Evolutionary conservation across 1,140 invertebrate genomes (phyloP).

Genomic region (Leptestheria dahalacensis): DNA sequence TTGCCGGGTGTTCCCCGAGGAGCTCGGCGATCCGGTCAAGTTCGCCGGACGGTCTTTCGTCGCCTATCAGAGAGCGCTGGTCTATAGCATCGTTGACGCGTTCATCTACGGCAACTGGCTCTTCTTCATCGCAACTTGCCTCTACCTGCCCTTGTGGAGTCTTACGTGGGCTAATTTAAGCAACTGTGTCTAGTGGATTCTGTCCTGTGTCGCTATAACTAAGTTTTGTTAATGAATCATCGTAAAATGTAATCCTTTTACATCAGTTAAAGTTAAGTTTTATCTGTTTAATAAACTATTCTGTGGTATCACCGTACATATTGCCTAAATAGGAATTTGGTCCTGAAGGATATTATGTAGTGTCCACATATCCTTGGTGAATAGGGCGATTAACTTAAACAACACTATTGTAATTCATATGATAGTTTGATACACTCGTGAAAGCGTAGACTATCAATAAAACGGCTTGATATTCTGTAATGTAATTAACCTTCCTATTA

Average conservation of each 20-base stretch:
- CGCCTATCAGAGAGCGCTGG: conserved; percentile 56
- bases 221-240: neutral
- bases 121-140: conserved; percentile 32
- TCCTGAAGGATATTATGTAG: no score
- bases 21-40: conserved; percentile 26
- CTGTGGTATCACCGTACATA: no score
- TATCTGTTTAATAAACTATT: no score
- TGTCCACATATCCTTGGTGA: no score
- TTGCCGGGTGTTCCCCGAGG: conserved; percentile 40
- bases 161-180: conserved; percentile 9
- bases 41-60: conserved; percentile 35
- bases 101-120: conserved; percentile 55
- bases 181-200: neutral
- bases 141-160: conserved; percentile 10
- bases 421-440: no score
- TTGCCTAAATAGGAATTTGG: no score
- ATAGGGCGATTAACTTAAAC: no score
- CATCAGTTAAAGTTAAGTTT: no score
- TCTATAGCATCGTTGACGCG: conserved; percentile 64
- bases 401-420: no score
- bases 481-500: no score
- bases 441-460: no score
- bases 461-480: no score
- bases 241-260: neutral
- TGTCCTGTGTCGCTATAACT: neutral